These are phyloP conservation scores for Andrena bucephala DNA, from an alignment of 2,888 invertebrate species.

Conservation along the genomic window DNA sequence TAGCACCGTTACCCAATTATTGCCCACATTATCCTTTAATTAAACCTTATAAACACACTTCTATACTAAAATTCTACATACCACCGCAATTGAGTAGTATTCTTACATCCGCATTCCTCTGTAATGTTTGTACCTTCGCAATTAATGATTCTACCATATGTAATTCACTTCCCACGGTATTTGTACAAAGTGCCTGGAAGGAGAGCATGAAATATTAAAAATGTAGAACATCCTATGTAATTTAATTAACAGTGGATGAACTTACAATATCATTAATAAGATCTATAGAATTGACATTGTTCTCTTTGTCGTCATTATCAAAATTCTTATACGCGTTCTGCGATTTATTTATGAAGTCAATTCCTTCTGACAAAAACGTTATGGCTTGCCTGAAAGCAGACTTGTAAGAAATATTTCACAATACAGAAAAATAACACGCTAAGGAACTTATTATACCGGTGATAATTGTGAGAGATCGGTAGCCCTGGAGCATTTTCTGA, in stretches of 20 bases:
- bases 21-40: background rate
- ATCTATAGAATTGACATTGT: conserved; percentile 40
- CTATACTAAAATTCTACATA: conserved; percentile 39
- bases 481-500: conserved; percentile 67
- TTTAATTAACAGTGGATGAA: conserved; percentile 18
- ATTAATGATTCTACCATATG: conserved; percentile 62
- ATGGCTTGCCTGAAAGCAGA: conserved; percentile 68
- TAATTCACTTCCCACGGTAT: conserved; percentile 54
- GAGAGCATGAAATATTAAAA: background rate
- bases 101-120: conserved; percentile 58
- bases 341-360: conserved; percentile 69
- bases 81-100: conserved; percentile 35
- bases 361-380: conserved; percentile 67
- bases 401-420: background rate
- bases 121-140: conserved; percentile 65
- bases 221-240: conserved; percentile 28
- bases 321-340: conserved; percentile 44
- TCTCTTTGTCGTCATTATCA: conserved; percentile 21
- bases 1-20: background rate
- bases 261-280: conserved; percentile 58
- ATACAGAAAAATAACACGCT: background rate
- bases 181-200: conserved; percentile 45
- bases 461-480: conserved; percentile 75
- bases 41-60: no score
- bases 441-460: conserved; percentile 67